A percentile compares a stretch with the other conserved stretches of the same genome.
phyloP scores from a whole-genome alignment of 2,113 vertebrate genomes.

The Hippocampus zosterae region DNA sequence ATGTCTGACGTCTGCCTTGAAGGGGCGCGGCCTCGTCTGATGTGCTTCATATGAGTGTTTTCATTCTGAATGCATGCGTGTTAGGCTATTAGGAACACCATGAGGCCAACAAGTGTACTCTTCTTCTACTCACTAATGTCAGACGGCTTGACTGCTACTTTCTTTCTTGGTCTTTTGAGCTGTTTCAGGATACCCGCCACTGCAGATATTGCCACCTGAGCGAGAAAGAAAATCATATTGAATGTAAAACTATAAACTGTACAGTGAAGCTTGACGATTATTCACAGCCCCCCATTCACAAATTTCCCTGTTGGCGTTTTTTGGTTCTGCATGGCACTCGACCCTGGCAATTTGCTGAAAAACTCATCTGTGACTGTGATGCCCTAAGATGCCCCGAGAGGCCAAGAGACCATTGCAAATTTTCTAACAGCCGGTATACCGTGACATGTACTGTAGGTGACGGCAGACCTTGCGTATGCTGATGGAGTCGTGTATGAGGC shows the following conservation, averaged over 20 bases:
- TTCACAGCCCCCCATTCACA: neutral
- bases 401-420: neutral
- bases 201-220: constrained; percentile 90
- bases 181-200: constrained; percentile 92
- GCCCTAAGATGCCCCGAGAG: too few relatives aligned
- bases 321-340: too few relatives aligned
- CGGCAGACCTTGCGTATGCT: constrained; percentile 87
- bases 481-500: constrained; percentile 91
- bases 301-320: too few relatives aligned
- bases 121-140: constrained; percentile 80
- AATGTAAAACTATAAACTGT: neutral
- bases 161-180: constrained; percentile 84
- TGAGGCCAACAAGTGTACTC: neutral
- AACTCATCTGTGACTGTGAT: too few relatives aligned
- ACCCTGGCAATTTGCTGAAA: too few relatives aligned
- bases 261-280: neutral
- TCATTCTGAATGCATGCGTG: too few relatives aligned
- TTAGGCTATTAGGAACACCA: neutral
- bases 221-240: neutral
- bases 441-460: neutral
- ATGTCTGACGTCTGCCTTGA: too few relatives aligned
- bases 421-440: neutral
- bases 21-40: too few relatives aligned
- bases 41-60: too few relatives aligned
- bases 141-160: constrained; percentile 81